Base-by-base conservation (phyloP, 2,888 invertebrate genomes). In the Tuberolachnus salignus region DNA sequence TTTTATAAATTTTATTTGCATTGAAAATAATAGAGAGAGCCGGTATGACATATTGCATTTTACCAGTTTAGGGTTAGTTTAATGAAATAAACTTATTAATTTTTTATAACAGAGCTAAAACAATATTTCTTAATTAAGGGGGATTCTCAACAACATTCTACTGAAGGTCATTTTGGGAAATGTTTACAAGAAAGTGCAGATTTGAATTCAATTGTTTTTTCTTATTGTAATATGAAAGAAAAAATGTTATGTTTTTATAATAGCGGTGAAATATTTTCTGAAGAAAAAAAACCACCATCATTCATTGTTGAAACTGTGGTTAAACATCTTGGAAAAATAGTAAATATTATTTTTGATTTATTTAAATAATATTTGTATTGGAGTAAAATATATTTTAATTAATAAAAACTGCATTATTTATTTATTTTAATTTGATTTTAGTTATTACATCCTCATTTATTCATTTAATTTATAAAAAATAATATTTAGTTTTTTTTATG, bases 221-320 rank as follows among this genome's bases (percentile, higher is more conserved):
- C 78, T n/a, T 78, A 78, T 16, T 49, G 59, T 51, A 49, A 26
- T 51, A 59, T 78, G 42, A 78, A 69, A 69, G 78, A 78, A 23
- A 69, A 78, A 59, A 78, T 78, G 78, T 1, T 69, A 11, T 44
- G 49, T n/a, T 69, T 61, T 49, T 78, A 78, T 69, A 59, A 16
- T 34, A n/a, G n/a, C n/a, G 23, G 19, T 13, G 42, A 78, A 59
- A 16, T 34, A 49, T 57, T 59, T 23, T 49, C 10, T 14, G 64
- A 78, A 59, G 67, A 78, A 51, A 57, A 75, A 67, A 67, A 75
- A 67, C 46, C 55, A 16, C 53, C 51, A 42, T 11, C 46, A 64
- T 55, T 74, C 6, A 34, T 34, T 34, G 34, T 34, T 53, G 23
- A 8, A 63, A 64, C 16, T 34, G 49, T 67, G 23, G 16, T 49